These are phyloP conservation scores for Caenorhabditis wallacei DNA, from an alignment of 2,888 invertebrate genomes.

Conservation along the genomic window DNA sequence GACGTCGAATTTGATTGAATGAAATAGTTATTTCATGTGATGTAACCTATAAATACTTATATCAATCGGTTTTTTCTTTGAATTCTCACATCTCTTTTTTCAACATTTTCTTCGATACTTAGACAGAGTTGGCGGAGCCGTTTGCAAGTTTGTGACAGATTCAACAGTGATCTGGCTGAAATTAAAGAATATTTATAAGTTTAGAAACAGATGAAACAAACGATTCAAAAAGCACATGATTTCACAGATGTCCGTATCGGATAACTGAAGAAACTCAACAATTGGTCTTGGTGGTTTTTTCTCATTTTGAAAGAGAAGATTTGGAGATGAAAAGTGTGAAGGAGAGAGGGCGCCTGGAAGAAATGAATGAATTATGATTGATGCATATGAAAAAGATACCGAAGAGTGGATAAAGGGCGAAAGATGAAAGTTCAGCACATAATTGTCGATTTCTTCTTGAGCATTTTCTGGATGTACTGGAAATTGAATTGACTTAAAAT, in stretches of 20 bases:
- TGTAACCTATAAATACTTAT: constrained; percentile 35
- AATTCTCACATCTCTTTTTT: constrained; percentile 45
- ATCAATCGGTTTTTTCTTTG: background rate
- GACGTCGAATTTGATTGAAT: constrained; percentile 49
- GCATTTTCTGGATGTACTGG: constrained; percentile 48
- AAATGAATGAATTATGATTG: background rate
- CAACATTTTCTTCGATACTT: constrained; percentile 25
- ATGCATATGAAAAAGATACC: constrained; percentile 36
- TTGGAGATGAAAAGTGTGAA: constrained; percentile 64
- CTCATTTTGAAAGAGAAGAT: constrained; percentile 56
- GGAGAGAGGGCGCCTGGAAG: constrained; percentile 58
- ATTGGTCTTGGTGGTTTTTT: constrained; percentile 23
- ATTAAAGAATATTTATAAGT: background rate
- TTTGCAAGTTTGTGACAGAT: constrained; percentile 54
- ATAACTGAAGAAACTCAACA: constrained; percentile 26
- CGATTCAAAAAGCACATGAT: constrained; percentile 54
- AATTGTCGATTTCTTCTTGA: constrained; percentile 51
- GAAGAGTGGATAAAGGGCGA: constrained; percentile 64
- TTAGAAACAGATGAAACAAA: constrained; percentile 4
- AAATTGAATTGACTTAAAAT: constrained; percentile 13
- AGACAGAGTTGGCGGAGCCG: constrained; percentile 43
- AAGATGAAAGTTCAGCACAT: constrained; percentile 65
- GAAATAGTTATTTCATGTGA: constrained; percentile 62
- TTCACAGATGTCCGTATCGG: constrained; percentile 39
- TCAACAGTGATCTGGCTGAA: constrained; percentile 53